A percentile compares a stretch with the other conserved stretches of the same genome.
Evolutionary conservation across 1,140 invertebrate genomes (phyloP).

Genomic region (Forficula auricularia): DNA sequence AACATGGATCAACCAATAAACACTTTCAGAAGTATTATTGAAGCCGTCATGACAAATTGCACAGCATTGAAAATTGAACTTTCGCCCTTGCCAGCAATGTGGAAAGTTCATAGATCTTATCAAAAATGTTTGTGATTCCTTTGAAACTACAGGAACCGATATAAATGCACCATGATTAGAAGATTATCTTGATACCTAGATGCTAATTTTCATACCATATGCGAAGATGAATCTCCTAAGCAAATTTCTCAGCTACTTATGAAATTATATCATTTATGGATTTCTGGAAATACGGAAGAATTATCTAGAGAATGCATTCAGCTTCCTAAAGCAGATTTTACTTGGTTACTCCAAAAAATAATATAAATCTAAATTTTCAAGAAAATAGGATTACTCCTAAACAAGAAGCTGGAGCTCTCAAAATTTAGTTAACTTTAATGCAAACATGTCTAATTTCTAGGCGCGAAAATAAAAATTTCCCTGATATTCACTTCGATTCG

Average conservation of each 20-base stretch:
- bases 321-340: too few species aligned
- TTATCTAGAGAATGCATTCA: not conserved
- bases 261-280: slow-evolving; percentile 6
- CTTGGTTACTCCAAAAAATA: not conserved
- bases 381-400: too few species aligned
- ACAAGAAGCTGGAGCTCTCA: too few species aligned
- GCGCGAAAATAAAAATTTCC: too few species aligned
- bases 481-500: too few species aligned
- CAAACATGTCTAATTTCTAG: too few species aligned
- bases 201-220: slow-evolving; percentile 16
- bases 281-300: not conserved
- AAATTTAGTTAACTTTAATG: too few species aligned
- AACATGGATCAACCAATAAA: too few species aligned
- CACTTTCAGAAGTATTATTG: too few species aligned
- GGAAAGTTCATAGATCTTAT: not conserved
- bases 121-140: not conserved
- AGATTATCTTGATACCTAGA: slow-evolving; percentile 13
- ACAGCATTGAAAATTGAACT: slow-evolving; percentile 1
- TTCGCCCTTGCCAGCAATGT: not conserved
- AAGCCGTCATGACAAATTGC: not conserved
- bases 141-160: not conserved
- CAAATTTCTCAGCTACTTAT: slow-evolving; percentile 2
- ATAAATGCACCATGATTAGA: slow-evolving; percentile 9
- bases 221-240: slow-evolving; percentile 14
- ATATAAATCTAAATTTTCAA: too few species aligned